These are phyloP conservation scores for Neodontobutis hainanensis DNA, from an alignment of 2,113 vertebrate species.

Conservation along the genomic window DNA sequence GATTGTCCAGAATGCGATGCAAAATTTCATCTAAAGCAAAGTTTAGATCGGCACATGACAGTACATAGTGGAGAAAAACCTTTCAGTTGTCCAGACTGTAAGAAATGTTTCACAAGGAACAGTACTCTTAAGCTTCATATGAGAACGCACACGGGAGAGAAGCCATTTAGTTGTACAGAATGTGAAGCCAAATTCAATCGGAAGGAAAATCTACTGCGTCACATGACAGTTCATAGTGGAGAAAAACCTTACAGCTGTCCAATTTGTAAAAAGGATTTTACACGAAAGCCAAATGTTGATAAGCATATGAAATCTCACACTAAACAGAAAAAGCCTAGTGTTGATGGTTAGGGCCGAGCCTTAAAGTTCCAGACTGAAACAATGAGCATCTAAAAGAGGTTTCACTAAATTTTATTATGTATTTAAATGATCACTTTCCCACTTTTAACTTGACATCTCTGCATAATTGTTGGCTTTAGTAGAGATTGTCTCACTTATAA, in stretches of 20 bases:
- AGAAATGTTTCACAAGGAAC: constrained; percentile 5
- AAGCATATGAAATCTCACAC: constrained; percentile 8
- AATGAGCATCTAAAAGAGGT: background rate
- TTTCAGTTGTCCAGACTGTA: constrained; percentile 3
- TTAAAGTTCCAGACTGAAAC: too few relatives aligned
- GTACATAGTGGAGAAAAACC: constrained; percentile 10
- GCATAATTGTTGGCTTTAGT: too few relatives aligned
- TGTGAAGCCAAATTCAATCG: constrained; percentile 1
- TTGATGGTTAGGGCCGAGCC: background rate
- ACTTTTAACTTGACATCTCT: too few relatives aligned
- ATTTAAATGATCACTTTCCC: too few relatives aligned
- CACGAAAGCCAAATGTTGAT: constrained; percentile 2
- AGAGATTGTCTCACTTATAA: too few relatives aligned
- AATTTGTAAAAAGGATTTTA: constrained; percentile 9
- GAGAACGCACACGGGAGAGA: constrained; percentile 4
- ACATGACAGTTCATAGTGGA: constrained; percentile 2
- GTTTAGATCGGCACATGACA: constrained; percentile 8
- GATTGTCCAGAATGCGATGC: constrained; percentile 7
- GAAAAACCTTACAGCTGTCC: background rate
- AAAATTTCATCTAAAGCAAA: constrained; percentile 7
- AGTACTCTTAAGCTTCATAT: constrained; percentile 2
- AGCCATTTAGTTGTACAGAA: constrained; percentile 1
- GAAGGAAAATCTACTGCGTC: constrained; percentile 4
- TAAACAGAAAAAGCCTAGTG: background rate
- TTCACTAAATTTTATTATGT: background rate